Percentiles rank a stretch among this genome's conserved stretches.
Conservation (phyloP, 2,797 vertebrate genomes). For the Lemur catta region DNA sequence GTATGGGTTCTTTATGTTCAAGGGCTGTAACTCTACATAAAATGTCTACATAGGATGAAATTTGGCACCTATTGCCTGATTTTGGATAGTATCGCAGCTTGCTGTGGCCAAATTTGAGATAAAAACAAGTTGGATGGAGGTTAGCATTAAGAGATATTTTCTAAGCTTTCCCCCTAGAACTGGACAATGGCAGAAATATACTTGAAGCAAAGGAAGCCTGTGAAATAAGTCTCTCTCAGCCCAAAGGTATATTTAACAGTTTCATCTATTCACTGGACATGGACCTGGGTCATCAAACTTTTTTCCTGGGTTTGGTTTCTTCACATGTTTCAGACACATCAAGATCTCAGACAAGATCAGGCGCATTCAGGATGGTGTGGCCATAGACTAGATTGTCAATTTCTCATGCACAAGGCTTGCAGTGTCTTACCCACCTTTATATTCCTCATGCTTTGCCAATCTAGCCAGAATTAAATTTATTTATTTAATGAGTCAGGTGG, state of each 20-base stretch:
- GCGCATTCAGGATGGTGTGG: too few species aligned
- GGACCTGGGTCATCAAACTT: background rate
- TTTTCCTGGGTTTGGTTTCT: background rate
- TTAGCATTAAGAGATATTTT: background rate
- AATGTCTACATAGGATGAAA: background rate
- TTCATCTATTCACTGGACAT: background rate
- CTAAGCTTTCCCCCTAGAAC: background rate
- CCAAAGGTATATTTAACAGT: background rate
- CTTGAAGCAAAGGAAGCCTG: background rate
- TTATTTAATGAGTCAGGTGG: background rate
- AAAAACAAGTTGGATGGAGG: slow-evolving; percentile 17
- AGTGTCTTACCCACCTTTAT: background rate
- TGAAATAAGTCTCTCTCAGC: background rate
- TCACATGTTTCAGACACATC: background rate
- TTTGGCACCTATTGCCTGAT: slow-evolving; percentile 29
- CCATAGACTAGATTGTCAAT: background rate
- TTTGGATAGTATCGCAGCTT: slow-evolving; percentile 20
- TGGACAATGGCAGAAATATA: background rate
- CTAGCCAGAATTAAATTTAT: background rate
- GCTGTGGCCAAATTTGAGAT: slow-evolving; percentile 40
- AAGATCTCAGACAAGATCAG: too few species aligned
- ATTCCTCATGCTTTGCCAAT: background rate
- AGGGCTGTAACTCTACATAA: slow-evolving; percentile 33
- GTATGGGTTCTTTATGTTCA: slow-evolving; percentile 32
- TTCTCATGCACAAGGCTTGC: background rate